Evolutionary conservation across 2,888 invertebrate genomes (phyloP).

Genomic region (Gibbula magus): DNA sequence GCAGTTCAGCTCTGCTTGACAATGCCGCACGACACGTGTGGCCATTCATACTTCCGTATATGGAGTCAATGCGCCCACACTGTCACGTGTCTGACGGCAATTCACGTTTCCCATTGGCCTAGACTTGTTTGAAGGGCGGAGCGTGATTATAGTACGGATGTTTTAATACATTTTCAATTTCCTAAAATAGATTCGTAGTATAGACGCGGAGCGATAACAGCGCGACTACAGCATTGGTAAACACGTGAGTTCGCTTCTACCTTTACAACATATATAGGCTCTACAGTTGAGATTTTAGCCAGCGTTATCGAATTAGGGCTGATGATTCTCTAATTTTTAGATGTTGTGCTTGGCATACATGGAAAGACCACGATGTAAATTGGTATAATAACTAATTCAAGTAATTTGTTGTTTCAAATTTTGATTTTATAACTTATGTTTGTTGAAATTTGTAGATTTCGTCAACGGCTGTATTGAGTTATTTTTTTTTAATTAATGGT

Average conservation of each 20-base stretch:
- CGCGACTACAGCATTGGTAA: background rate
- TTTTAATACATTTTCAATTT: constrained; percentile 1
- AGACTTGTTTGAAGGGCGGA: background rate
- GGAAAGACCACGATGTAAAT: too few species aligned
- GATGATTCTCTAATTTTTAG: too few species aligned
- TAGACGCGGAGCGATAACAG: background rate
- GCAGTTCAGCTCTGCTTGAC: too few species aligned
- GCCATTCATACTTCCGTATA: background rate
- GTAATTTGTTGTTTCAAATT: too few species aligned
- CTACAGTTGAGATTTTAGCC: too few species aligned
- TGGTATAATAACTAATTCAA: too few species aligned
- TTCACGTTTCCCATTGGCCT: background rate
- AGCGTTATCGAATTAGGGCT: too few species aligned
- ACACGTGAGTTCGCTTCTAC: background rate
- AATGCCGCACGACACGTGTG: background rate
- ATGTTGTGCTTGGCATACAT: too few species aligned
- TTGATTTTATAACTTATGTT: too few species aligned
- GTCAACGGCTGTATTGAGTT: too few species aligned
- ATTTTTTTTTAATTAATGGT: too few species aligned
- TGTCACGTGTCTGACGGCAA: background rate
- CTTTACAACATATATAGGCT: background rate
- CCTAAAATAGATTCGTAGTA: constrained; percentile 5
- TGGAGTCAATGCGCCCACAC: background rate
- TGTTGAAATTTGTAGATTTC: too few species aligned
- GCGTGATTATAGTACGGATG: background rate